Evolutionary conservation across 2,888 invertebrate genomes (phyloP).

Genomic region (Mellilla xanthometata): DNA sequence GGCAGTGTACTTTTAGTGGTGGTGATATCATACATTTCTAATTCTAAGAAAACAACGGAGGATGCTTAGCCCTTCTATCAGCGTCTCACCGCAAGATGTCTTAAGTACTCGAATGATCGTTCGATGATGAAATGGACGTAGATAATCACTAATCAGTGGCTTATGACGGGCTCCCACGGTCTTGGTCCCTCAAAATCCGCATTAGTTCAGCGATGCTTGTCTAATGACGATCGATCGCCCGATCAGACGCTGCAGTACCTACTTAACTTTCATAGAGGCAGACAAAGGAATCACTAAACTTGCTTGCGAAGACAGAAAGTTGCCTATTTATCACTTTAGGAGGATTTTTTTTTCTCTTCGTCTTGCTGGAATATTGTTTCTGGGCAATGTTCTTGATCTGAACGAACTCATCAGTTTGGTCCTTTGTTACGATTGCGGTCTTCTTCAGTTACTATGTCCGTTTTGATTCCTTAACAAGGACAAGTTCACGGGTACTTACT

Average conservation of each 20-base stretch:
- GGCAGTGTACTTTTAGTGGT: too few species aligned
- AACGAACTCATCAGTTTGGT: too few species aligned
- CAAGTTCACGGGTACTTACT: too few species aligned
- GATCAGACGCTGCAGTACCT: neutral
- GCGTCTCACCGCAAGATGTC: too few species aligned
- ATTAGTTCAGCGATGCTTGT: constrained; percentile 20
- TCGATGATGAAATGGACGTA: neutral
- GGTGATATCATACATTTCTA: too few species aligned
- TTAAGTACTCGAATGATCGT: neutral
- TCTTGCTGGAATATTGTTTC: neutral
- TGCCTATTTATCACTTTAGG: constrained; percentile 3
- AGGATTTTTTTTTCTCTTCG: neutral
- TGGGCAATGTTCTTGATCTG: too few species aligned
- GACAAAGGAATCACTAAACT: constrained; percentile 7
- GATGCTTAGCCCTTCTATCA: too few species aligned
- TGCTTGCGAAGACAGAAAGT: constrained; percentile 5
- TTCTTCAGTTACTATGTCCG: too few species aligned
- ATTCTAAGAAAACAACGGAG: too few species aligned
- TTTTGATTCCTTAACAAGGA: too few species aligned
- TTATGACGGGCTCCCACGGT: constrained; percentile 16
- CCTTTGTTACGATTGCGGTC: too few species aligned
- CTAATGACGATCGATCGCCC: constrained; percentile 16
- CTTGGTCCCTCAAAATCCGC: constrained; percentile 17
- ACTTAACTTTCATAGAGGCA: constrained; percentile 2
- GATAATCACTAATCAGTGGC: constrained; percentile 8